A percentile compares a stretch with the other conserved stretches of the same genome.
These are phyloP conservation scores for Leptinotarsa haldemani DNA, from an alignment of 2,888 invertebrate genomes.

Conservation along the genomic window DNA sequence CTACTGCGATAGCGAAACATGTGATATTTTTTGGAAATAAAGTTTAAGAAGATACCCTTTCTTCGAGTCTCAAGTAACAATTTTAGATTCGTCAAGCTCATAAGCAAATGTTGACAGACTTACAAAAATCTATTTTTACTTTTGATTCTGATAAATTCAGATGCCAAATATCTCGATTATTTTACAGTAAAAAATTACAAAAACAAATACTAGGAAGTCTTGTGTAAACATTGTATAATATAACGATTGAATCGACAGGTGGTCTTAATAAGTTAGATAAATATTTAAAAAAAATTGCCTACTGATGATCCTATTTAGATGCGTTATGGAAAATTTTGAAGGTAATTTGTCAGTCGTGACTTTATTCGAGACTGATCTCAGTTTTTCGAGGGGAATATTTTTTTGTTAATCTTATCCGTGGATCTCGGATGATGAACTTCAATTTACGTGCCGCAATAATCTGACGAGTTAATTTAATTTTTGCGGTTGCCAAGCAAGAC, in stretches of 20 bases:
- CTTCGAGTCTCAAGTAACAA: no score
- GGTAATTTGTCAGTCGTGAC: background rate
- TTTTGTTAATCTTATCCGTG: background rate
- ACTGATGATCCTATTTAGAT: background rate
- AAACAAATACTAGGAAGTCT: background rate
- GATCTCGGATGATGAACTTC: background rate
- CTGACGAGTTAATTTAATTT: background rate
- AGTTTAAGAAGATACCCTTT: no score
- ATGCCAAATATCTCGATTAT: background rate
- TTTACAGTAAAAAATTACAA: background rate
- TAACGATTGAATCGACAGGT: background rate
- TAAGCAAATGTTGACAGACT: background rate
- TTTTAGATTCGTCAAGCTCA: background rate
- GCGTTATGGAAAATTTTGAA: conserved; percentile 2
- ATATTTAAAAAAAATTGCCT: background rate
- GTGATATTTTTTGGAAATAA: no score
- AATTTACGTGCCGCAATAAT: conserved; percentile 1
- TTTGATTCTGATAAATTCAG: background rate
- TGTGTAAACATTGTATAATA: background rate
- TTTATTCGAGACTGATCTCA: background rate
- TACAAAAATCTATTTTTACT: background rate
- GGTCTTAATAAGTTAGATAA: background rate
- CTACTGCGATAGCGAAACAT: no score
- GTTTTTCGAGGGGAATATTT: background rate
- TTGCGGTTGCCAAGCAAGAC: background rate